These are phyloP conservation scores for Gadopsis bispinosus DNA, from an alignment of 2,797 vertebrate genomes.

Conservation along the genomic window DNA sequence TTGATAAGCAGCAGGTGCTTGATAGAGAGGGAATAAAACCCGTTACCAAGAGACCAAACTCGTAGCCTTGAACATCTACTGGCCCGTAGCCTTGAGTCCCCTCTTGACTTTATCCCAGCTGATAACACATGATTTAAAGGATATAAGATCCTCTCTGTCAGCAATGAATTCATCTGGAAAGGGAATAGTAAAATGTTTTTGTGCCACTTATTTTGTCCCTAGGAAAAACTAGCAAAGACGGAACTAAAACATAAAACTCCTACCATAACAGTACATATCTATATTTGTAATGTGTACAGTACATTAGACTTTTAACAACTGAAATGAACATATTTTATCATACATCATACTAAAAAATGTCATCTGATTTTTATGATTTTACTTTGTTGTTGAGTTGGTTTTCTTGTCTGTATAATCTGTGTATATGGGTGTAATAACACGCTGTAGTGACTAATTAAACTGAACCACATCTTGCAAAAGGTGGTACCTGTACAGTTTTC, in stretches of 20 bases:
- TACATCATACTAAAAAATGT: background rate
- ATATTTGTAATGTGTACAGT: background rate
- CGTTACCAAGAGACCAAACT: slow-evolving; percentile 12
- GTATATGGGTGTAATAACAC: background rate
- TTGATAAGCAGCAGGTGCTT: slow-evolving; percentile 38
- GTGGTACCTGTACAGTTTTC: background rate
- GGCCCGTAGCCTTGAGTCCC: background rate
- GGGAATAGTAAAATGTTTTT: background rate
- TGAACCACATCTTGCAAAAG: slow-evolving; percentile 17
- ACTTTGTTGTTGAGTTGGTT: background rate
- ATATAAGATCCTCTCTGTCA: background rate
- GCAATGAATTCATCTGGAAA: background rate
- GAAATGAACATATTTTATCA: background rate
- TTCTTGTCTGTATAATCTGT: background rate
- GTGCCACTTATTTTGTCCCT: background rate
- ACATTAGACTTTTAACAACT: background rate
- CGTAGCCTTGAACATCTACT: slow-evolving; percentile 15
- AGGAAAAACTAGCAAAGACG: background rate
- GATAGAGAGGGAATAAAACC: slow-evolving; percentile 10
- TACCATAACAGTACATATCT: background rate
- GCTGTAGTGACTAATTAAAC: background rate
- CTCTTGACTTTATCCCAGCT: background rate
- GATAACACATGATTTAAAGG: background rate
- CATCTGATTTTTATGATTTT: background rate
- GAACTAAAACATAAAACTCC: background rate